These are phyloP conservation scores for Drosophila diplacantha DNA, from an alignment of 2,888 invertebrate species.

Conservation along the genomic window DNA sequence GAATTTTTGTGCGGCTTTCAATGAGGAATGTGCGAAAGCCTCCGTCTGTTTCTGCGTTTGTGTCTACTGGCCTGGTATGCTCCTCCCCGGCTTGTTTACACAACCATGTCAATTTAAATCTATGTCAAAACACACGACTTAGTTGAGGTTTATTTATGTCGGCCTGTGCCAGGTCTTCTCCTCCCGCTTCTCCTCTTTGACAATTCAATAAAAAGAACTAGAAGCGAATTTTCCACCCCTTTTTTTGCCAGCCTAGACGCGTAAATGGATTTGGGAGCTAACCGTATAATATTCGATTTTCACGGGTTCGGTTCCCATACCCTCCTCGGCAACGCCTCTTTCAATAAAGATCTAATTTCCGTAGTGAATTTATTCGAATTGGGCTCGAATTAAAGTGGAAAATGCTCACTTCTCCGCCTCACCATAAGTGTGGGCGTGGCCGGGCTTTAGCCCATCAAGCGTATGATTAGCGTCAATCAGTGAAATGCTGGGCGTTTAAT, in stretches of 20 bases:
- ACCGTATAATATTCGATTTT: constrained; percentile 61
- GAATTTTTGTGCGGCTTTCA: constrained; percentile 61
- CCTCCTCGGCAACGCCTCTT: constrained; percentile 24
- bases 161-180: constrained; percentile 46
- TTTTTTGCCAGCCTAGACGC: constrained; percentile 67
- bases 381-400: constrained; percentile 35
- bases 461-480: constrained; percentile 60
- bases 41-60: constrained; percentile 17
- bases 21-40: constrained; percentile 37
- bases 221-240: constrained; percentile 33
- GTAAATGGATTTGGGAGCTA: constrained; percentile 70
- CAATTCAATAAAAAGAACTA: constrained; percentile 66
- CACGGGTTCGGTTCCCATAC: neutral
- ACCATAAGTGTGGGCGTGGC: constrained; percentile 31
- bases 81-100: constrained; percentile 54
- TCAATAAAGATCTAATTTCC: constrained; percentile 54
- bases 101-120: constrained; percentile 70
- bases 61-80: constrained; percentile 16
- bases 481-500: constrained; percentile 46
- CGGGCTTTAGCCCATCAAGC: constrained; percentile 24
- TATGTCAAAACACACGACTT: constrained; percentile 73
- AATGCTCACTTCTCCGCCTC: constrained; percentile 3
- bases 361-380: constrained; percentile 7
- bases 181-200: constrained; percentile 2
- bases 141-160: constrained; percentile 73